These are phyloP conservation scores for Hydrotaea cyrtoneurina DNA, from an alignment of 2,888 invertebrate genomes.

Conservation along the genomic window DNA sequence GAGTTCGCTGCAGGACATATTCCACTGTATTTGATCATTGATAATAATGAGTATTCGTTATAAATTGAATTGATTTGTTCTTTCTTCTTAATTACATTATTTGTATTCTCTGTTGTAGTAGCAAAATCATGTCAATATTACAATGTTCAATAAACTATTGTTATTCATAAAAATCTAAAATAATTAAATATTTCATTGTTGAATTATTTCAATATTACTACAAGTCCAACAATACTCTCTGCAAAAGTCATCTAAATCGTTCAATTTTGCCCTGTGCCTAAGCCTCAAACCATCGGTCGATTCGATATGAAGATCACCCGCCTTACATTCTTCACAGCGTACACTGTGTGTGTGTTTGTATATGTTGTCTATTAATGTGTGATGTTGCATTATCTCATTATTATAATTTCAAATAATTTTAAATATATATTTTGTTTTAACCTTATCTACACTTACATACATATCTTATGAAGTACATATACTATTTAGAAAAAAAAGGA, in stretches of 20 bases:
- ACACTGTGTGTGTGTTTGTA: not conserved
- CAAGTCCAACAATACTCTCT: constrained; percentile 1
- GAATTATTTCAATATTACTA: constrained; percentile 10
- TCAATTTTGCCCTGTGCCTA: not conserved
- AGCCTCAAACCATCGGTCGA: not conserved
- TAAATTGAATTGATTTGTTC: not conserved
- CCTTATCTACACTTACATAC: constrained; percentile 17
- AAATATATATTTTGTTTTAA: constrained; percentile 19
- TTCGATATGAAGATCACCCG: not conserved
- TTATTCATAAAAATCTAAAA: not conserved
- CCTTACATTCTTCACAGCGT: not conserved
- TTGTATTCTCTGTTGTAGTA: not conserved
- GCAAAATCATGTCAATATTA: constrained; percentile 14
- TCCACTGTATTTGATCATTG: constrained; percentile 24
- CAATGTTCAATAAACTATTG: not conserved
- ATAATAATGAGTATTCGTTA: constrained; percentile 20
- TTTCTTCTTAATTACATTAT: not conserved
- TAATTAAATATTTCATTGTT: constrained; percentile 4
- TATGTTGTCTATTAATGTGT: constrained; percentile 1
- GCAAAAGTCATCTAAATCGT: not conserved
- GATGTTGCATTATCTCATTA: not conserved
- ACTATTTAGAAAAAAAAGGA: constrained; percentile 12
- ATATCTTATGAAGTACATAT: constrained; percentile 11
- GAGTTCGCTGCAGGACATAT: not conserved
- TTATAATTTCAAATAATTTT: constrained; percentile 18